Conservation (phyloP, 2,113 vertebrate species). For the Antigone vipio region DNA sequence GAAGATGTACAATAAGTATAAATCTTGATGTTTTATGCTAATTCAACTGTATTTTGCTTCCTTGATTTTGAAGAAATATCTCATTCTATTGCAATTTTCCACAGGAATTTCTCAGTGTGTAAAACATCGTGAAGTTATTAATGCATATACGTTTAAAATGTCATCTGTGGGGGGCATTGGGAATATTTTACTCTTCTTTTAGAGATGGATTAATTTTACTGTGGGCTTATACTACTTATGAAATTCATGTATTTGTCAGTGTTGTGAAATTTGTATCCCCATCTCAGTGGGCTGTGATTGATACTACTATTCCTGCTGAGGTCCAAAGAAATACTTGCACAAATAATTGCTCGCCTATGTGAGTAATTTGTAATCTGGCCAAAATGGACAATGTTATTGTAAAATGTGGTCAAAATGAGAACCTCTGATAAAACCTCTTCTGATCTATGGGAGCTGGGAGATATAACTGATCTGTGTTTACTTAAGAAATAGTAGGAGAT, state of each 20-base stretch:
- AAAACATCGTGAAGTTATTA: neutral
- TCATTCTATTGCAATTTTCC: neutral
- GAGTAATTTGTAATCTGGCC: neutral
- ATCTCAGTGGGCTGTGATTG: neutral
- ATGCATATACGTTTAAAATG: neutral
- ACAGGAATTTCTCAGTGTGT: neutral
- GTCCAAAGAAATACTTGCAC: neutral
- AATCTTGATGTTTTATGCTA: neutral
- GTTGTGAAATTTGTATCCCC: neutral
- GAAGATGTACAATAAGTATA: neutral
- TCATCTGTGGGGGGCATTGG: accelerated
- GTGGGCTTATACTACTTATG: neutral
- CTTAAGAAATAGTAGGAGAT: neutral
- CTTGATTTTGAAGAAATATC: neutral
- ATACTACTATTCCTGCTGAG: neutral
- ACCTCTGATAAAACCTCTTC: neutral
- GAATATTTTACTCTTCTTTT: neutral
- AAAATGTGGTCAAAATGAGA: neutral
- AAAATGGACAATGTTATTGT: neutral
- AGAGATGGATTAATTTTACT: neutral
- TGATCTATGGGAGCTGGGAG: neutral
- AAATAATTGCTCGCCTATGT: neutral
- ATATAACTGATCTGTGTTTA: neutral
- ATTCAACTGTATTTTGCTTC: neutral
- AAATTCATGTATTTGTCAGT: neutral